Base-by-base conservation (phyloP, 2,888 invertebrate species). In the Dexiosoma caninum region DNA sequence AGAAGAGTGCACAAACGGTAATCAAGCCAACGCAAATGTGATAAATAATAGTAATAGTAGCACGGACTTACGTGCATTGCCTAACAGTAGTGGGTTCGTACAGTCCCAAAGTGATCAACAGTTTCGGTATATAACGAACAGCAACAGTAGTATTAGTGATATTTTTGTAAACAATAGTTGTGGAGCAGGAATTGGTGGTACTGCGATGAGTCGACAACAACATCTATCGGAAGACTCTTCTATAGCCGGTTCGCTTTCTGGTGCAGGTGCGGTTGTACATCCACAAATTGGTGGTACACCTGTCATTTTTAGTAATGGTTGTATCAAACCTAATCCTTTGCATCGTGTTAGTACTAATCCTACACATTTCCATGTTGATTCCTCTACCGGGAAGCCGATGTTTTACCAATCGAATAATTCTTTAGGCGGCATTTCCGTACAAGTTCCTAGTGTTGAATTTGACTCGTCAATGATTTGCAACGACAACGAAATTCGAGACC, bases 91-190 rank as follows among this genome's bases (percentile, higher is more conserved):
- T 55, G 85, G 86, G 2, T 88, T 88, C 27, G 83, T 87, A 10
- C 87, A 89, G 44, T 90, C 90, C 21, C 89, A 89, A 82, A 90
- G 89, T 84, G 89, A 90, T 82, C 90, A 90, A 72, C 89, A 90
- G 69, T 90, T 90, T 82, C 88, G 86, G 74, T 89, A 87, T 66
- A 87, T 88, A 83, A 86, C 86, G 70, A 89, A 87, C 79, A 90
- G 87, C 83, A 89, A 85, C 83, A 89, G 86, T 84, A 90, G 88
- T 71, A 85, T 90, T 72, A 90, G 90, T 87, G 90, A 90, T 86
- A 90, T 89, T 57, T 90, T 89, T 84, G 86, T 88, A 80, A 90
- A 88, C 84, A 89, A 89, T 79, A 89, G 87, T 79, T 89, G 87
- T 78, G 83, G 84, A 55, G 87, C 85, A 5, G 81, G 62, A 71